Conservation (phyloP, 2,888 invertebrate genomes). For the Minunthozetes semirufus region DNA sequence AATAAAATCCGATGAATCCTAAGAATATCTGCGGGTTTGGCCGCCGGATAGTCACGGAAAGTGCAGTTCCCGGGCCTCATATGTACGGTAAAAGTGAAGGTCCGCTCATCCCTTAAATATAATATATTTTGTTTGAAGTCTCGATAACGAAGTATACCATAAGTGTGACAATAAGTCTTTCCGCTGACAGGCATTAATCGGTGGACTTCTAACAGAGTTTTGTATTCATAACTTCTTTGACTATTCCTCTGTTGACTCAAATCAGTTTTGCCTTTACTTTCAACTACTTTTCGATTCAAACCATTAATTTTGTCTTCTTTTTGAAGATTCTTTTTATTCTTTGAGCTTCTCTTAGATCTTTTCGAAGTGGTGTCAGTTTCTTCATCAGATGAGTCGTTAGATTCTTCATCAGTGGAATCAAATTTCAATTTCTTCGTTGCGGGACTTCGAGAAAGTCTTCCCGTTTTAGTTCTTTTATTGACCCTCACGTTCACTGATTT, state of each 20-base stretch:
- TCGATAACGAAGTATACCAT: not conserved
- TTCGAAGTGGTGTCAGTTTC: not conserved
- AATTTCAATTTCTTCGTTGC: not conserved
- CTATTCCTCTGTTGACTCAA: not conserved
- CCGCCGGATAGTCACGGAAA: not conserved
- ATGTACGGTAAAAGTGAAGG: not conserved
- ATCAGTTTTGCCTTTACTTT: not conserved
- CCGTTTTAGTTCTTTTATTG: not conserved
- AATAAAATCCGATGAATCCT: constrained; percentile 26
- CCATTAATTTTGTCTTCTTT: not conserved
- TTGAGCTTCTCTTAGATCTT: not conserved
- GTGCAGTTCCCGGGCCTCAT: constrained; percentile 1
- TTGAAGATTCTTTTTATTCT: not conserved
- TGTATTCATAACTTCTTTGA: constrained; percentile 9
- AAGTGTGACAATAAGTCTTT: constrained; percentile 4
- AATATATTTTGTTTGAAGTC: not conserved
- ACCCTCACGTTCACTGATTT: not conserved
- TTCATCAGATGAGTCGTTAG: not conserved
- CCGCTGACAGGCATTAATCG: constrained; percentile 16
- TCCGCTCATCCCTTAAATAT: constrained; percentile 1
- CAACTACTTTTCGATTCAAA: not conserved
- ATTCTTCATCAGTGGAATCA: not conserved
- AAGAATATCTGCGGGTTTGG: constrained; percentile 28
- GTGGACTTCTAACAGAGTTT: constrained; percentile 13
- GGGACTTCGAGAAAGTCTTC: not conserved